Conservation (phyloP, 2,888 invertebrate species). For the Hirtodrosophila histrioides region DNA sequence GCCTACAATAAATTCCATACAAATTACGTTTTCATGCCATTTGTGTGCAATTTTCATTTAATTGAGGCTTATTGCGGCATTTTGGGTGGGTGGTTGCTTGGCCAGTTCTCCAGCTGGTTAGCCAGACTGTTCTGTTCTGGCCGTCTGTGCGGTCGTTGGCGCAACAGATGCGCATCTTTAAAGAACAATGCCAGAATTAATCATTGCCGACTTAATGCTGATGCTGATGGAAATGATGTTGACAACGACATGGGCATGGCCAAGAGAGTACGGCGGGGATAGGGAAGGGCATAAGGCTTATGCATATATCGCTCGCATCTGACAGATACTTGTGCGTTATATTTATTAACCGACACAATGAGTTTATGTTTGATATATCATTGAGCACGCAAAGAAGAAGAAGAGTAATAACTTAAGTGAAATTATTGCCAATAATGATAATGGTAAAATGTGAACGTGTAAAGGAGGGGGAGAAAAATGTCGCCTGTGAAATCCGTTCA, state of each 20-base stretch:
- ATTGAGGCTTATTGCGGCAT: conserved; percentile 72
- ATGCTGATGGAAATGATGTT: conserved; percentile 37
- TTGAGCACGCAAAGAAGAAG: conserved; percentile 23
- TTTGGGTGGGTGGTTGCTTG: conserved; percentile 31
- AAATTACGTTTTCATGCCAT: conserved; percentile 58
- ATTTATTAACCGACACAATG: conserved; percentile 56
- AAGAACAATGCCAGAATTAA: conserved; percentile 71
- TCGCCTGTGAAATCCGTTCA: conserved; percentile 30
- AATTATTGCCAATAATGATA: conserved; percentile 46
- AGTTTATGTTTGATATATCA: conserved; percentile 48
- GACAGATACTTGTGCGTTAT: conserved; percentile 52
- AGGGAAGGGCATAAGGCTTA: conserved; percentile 14
- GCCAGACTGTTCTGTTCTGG: conserved; percentile 11
- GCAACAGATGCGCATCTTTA: conserved; percentile 69
- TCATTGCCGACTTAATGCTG: conserved; percentile 63
- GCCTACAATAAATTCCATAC: conserved; percentile 70
- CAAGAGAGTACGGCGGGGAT: not conserved
- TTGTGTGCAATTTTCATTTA: conserved; percentile 67
- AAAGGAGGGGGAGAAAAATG: too few relatives aligned
- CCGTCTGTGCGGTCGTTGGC: conserved; percentile 63
- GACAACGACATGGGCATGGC: conserved; percentile 47
- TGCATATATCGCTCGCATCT: conserved; percentile 19
- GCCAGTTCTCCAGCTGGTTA: conserved; percentile 44
- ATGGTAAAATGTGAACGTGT: conserved; percentile 20
- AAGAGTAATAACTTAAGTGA: conserved; percentile 47